Percentiles rank a stretch among this genome's conserved stretches.
phyloP scores from a whole-genome alignment of 1,140 invertebrate genomes.

The Arctopsyche grandis region DNA sequence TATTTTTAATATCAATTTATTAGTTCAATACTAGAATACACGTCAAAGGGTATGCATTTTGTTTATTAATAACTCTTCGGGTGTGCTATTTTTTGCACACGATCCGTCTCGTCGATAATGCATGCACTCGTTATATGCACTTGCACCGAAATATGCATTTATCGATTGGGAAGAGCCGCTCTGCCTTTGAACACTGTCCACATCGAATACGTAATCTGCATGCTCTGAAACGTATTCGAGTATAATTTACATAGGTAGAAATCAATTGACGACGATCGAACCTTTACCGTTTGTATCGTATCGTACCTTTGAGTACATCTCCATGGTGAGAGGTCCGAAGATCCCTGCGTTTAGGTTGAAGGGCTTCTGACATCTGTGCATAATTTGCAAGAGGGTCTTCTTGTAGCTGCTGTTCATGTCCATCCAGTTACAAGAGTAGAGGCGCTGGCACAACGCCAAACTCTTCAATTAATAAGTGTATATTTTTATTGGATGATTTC shows the following conservation, averaged over 20 bases:
- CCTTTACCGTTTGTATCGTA: not conserved
- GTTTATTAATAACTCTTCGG: too few species aligned
- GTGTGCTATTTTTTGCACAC: too few species aligned
- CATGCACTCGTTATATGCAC: too few species aligned
- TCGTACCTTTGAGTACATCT: conserved; percentile 51
- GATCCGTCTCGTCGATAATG: too few species aligned
- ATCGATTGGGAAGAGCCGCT: conserved; percentile 29
- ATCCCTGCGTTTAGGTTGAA: conserved; percentile 48
- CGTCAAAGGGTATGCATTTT: too few species aligned
- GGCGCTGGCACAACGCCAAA: conserved; percentile 20
- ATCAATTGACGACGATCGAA: not conserved
- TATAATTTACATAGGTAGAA: not conserved
- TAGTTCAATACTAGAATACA: too few species aligned
- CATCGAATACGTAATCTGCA: conserved; percentile 53
- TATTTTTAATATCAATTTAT: not conserved
- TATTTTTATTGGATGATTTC: not conserved
- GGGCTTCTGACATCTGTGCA: conserved; percentile 51
- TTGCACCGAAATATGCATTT: not conserved
- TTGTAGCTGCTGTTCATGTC: conserved; percentile 26
- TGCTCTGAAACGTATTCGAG: conserved; percentile 46
- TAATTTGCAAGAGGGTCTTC: conserved; percentile 48
- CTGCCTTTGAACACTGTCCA: conserved; percentile 54
- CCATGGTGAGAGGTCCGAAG: conserved; percentile 49
- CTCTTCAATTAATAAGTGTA: too few species aligned
- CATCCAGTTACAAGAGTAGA: conserved; percentile 46